A percentile compares a stretch with the other conserved stretches of the same genome.
Conservation (phyloP, 2,888 invertebrate genomes). For the Sesia apiformis region DNA sequence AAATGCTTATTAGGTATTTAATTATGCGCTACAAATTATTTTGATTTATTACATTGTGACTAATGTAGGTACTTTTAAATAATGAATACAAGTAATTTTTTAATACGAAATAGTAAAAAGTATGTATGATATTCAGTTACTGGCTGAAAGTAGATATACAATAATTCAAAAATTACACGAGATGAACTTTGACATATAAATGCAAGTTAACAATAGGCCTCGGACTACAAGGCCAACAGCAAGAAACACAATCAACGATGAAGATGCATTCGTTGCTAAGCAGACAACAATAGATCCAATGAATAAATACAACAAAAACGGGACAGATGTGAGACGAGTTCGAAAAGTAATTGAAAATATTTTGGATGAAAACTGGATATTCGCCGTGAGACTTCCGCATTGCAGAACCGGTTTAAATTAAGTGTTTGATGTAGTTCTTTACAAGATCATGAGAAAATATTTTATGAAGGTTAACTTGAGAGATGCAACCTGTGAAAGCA, state of each 20-base stretch:
- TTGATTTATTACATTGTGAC: too few relatives aligned
- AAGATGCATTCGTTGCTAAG: slow-evolving; percentile 21
- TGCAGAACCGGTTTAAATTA: slow-evolving; percentile 39
- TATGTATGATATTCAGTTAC: too few relatives aligned
- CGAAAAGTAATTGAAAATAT: slow-evolving; percentile 12
- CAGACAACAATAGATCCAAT: slow-evolving; percentile 27
- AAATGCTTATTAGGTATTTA: too few relatives aligned
- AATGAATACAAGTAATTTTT: too few relatives aligned
- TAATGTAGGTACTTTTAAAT: too few relatives aligned
- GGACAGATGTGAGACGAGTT: slow-evolving; percentile 35
- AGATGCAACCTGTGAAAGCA: too few relatives aligned
- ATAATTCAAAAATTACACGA: neutral
- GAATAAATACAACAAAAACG: slow-evolving; percentile 24
- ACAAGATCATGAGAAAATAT: too few relatives aligned
- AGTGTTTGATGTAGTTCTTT: neutral
- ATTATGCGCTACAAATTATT: too few relatives aligned
- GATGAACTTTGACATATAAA: neutral
- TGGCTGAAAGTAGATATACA: neutral
- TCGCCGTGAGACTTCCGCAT: slow-evolving; percentile 55
- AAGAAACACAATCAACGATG: slow-evolving; percentile 10
- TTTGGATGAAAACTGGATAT: slow-evolving; percentile 52
- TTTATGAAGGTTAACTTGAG: too few relatives aligned
- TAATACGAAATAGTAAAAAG: too few relatives aligned
- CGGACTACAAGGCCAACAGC: neutral
- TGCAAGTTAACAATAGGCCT: neutral